Evolutionary conservation across 2,888 invertebrate genomes (phyloP).

Genomic region (Cryptus viduatorius): DNA sequence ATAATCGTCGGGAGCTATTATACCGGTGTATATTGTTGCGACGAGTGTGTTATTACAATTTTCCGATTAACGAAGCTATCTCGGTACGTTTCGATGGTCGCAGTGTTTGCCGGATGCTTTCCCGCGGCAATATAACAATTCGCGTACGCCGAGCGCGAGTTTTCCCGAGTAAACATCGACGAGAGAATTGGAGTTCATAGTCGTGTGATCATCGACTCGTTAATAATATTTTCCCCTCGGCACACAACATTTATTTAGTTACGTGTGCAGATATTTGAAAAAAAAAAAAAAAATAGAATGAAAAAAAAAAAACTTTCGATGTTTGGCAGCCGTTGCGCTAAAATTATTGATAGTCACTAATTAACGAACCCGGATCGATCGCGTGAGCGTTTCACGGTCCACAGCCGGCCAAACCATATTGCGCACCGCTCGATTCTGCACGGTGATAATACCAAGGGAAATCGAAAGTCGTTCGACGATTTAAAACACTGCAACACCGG

Average conservation of each 20-base stretch:
- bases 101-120: conserved; percentile 15
- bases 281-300: background rate
- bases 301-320: conserved; percentile 35
- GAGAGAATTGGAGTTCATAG: conserved; percentile 40
- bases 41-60: background rate
- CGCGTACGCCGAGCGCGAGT: background rate
- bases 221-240: conserved; percentile 42
- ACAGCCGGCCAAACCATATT: conserved; percentile 29
- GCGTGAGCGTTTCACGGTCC: conserved; percentile 62
- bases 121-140: no score
- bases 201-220: conserved; percentile 45
- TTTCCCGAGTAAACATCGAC: conserved; percentile 43
- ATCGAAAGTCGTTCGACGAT: conserved; percentile 70
- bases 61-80: no score
- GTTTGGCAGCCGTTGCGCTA: conserved; percentile 34
- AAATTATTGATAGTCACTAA: conserved; percentile 65
- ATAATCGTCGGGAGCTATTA: conserved; percentile 50
- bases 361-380: conserved; percentile 63
- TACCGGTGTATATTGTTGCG: background rate
- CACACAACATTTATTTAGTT: background rate
- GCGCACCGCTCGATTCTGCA: conserved; percentile 32
- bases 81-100: conserved; percentile 33
- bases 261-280: background rate
- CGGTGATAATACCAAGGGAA: conserved; percentile 68
- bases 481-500: conserved; percentile 48